phyloP scores from a whole-genome alignment of 2,113 vertebrate genomes.

The Rhinogobius similis region DNA sequence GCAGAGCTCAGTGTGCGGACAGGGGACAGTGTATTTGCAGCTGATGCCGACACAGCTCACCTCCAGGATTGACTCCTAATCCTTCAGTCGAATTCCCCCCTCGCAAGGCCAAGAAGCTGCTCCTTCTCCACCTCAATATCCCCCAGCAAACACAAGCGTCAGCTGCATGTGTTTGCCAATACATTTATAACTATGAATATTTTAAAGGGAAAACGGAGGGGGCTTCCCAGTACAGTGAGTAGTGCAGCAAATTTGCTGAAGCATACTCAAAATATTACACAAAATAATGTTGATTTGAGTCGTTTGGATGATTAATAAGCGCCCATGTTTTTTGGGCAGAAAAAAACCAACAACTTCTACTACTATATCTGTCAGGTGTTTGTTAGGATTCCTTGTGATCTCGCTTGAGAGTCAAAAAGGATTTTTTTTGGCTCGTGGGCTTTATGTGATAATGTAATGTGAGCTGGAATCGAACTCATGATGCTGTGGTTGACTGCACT shows the following conservation, averaged over 20 bases:
- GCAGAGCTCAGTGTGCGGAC: slow-evolving; percentile 23
- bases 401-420: neutral
- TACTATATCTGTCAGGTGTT: neutral
- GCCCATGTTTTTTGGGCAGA: neutral
- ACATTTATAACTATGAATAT: slow-evolving; percentile 59
- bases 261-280: neutral
- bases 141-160: slow-evolving; percentile 60
- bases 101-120: slow-evolving; percentile 38
- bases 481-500: too few species aligned
- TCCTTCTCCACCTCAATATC: slow-evolving; percentile 50
- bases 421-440: neutral
- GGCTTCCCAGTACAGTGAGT: slow-evolving; percentile 16
- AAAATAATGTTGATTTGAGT: neutral
- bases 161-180: slow-evolving; percentile 65
- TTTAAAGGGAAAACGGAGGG: slow-evolving; percentile 43
- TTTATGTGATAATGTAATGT: too few species aligned
- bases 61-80: slow-evolving; percentile 64
- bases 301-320: too few species aligned
- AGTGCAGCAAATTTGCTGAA: neutral
- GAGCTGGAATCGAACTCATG: too few species aligned
- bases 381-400: neutral
- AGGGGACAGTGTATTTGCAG: slow-evolving; percentile 54
- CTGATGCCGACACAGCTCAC: slow-evolving; percentile 52
- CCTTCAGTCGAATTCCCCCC: slow-evolving; percentile 61
- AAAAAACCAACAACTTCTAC: neutral